Evolutionary conservation across 1,140 invertebrate species (phyloP), one percentile per base, ranked within the genome.

Genomic region (Pachypeltis micranthus): DNA sequence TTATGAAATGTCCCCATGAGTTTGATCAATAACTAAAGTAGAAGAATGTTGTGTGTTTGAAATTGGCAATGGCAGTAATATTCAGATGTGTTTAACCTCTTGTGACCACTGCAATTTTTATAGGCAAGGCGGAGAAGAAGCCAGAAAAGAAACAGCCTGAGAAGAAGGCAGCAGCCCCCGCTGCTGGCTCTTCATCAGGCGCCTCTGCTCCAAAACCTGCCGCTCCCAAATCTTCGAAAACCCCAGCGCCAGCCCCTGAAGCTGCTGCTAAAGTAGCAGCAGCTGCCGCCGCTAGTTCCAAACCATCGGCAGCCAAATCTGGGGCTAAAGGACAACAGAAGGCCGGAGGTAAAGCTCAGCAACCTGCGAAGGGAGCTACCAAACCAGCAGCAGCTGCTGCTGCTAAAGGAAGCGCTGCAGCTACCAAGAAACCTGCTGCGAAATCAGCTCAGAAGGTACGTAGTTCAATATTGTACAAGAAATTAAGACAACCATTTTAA

Each of bases 81-180:
- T 19, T 4, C 19, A 12, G 4, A 55, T 55, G 4, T 55, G 4
- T 4, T 55, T 55, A 19, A 57, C n/a, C 24, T 57, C 10, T n/a
- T 1, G 16, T 2, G 1, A 19, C 24, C 24, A 19, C 55, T 64
- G 60, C 47, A 16, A 27, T 34, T 4, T 39, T 61, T 61, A 1
- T 44, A 63, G 59, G 44, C 12, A 64, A 65, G 47, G 78, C 80
- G 23, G 67, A 70, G 29, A 70, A 71, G 61, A 69, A 70, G 56
- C 64, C 65, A 51, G 83, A 84, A 64, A 69, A 70, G 63, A 69
- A 70, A 39, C 10, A 10, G 55, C 57, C 65, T 39, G 67, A 70
- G 44, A 85, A 85, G 69, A 85, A 86, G 69, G 75, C 79, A n/a
- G 78, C 80, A 25, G 68, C 74, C 1, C 67, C 70, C 14, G 68